Base-by-base conservation (phyloP, 1,140 invertebrate species). In the Goniozus legneri region DNA sequence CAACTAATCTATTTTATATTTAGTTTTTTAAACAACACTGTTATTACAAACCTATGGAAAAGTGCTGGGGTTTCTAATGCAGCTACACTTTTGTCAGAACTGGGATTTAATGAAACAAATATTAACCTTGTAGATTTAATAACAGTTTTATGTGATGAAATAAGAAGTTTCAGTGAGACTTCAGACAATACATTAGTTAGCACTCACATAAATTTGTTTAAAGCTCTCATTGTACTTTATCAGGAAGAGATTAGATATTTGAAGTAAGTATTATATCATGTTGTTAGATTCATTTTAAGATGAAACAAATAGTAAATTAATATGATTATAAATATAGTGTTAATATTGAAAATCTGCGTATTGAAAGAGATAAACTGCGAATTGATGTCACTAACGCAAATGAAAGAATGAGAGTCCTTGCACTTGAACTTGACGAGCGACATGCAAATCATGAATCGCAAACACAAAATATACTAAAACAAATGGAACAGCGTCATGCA, bases 351-450 rank as follows among this genome's bases (percentile, higher is more conserved):
- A 85, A 88, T 51, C 71, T 87, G 45, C 77, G 75, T 24, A 80
- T 77, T 41, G 90, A 85, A 59, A 80, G 85, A 55, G 83, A 89
- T 34, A 92, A 94, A 68, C 67, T 95, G 13, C 81, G 84, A 35
- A 68, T 74, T 1, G 89, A 93, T 62, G 78, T 94, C 8, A 71
- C 77, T 8, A 89, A 92, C 56, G 91, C 91, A 0, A 93, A 94
- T 58, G 79, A 86, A 21, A 76, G 91, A 48, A 87, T 89, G 0
- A 79, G 82, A 6, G 58, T 91, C 24, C 69, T 95, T 15, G 92
- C 90, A 2, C 86, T 89, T 47, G 92, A 96, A 71, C 86, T 93
- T 1, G 92, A 96, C 65, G 93, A 95, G 40, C 86, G 89, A 57
- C 90, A 95, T 67, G 77, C 82, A 0, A 80, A 84, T 31, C 79